These are phyloP conservation scores for Cheirogaleus major DNA, from an alignment of 2,797 vertebrate genomes.

Conservation along the genomic window DNA sequence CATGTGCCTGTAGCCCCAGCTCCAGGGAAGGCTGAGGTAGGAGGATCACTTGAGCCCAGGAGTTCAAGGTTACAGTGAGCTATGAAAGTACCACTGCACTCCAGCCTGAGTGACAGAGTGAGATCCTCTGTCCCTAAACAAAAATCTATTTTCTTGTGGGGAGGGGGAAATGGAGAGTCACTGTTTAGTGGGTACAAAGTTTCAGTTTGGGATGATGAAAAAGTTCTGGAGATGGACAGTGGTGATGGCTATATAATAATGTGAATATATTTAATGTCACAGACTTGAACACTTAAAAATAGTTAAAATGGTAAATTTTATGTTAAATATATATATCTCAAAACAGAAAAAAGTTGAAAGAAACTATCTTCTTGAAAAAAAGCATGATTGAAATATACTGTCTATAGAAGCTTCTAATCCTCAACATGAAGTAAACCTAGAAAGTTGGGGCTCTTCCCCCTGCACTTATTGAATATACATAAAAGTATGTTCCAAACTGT, in stretches of 20 bases:
- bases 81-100: not conserved
- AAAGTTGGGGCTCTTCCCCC: not conserved
- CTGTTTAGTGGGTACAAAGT: not conserved
- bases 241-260: not conserved
- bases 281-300: not conserved
- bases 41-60: not conserved
- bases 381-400: not conserved
- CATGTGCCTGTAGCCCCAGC: not conserved
- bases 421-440: conserved; percentile 2
- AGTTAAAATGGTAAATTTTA: not conserved
- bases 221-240: not conserved
- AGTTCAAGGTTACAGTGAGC: not conserved
- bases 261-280: not conserved
- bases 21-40: not conserved
- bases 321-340: not conserved
- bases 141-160: not conserved
- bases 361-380: not conserved
- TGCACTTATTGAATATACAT: not conserved
- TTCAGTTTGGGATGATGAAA: not conserved
- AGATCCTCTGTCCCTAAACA: not conserved
- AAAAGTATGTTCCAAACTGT: not conserved
- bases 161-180: not conserved
- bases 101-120: not conserved
- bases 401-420: not conserved
- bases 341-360: not conserved